Conservation (phyloP, 2,797 vertebrate species). For the Lateolabrax maculatus region DNA sequence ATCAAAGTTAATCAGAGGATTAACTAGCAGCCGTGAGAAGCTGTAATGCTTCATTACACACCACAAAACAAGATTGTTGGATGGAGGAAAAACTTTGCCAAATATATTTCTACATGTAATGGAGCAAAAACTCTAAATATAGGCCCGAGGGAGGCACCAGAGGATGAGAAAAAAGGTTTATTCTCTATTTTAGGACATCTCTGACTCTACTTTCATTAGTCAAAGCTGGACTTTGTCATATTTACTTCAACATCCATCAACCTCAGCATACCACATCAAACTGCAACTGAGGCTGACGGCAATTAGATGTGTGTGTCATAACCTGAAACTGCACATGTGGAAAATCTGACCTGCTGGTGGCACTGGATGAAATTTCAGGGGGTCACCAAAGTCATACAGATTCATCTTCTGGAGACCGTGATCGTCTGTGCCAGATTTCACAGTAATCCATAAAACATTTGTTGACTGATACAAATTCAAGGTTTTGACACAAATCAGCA, state of each 20-base stretch:
- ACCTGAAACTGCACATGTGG: no score
- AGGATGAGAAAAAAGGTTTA: not conserved
- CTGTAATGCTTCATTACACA: not conserved
- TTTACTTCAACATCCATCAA: not conserved
- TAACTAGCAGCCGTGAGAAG: not conserved
- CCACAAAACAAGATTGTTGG: not conserved
- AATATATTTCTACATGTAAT: not conserved
- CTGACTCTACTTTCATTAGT: not conserved
- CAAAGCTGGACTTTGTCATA: not conserved
- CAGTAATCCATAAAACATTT: not conserved
- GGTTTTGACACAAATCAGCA: not conserved
- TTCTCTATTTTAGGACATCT: not conserved
- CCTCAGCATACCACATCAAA: not conserved
- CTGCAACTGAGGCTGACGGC: not conserved
- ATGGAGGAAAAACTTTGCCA: not conserved
- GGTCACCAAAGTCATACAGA: not conserved
- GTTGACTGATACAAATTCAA: no score
- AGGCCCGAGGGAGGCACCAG: not conserved
- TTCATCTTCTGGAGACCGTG: no score
- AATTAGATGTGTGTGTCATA: no score
- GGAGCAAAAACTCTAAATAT: not conserved
- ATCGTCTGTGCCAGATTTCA: no score
- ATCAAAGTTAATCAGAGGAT: conserved; percentile 9
- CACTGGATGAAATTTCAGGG: not conserved
- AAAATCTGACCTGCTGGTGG: not conserved